phyloP scores from a whole-genome alignment of 2,888 invertebrate species.

The Omphaloscelis lunosa region DNA sequence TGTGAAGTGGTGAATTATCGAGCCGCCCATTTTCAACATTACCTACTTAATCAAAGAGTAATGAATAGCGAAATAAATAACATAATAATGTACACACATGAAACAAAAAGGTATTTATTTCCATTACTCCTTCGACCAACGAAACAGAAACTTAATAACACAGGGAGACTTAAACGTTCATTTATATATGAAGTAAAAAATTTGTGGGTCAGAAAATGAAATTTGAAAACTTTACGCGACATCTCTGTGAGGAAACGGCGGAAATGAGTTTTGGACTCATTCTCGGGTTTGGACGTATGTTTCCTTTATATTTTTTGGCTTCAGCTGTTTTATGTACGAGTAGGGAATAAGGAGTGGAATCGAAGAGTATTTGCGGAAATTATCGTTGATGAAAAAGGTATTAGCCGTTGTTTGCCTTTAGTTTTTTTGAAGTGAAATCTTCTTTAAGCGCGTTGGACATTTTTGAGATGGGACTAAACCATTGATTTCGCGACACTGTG shows the following conservation, averaged over 20 bases:
- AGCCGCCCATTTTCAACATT: not conserved
- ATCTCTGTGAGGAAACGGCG: slow-evolving; percentile 54
- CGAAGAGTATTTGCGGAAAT: slow-evolving; percentile 29
- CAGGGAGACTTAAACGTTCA: slow-evolving; percentile 47
- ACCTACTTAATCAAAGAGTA: not conserved
- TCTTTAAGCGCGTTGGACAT: no score
- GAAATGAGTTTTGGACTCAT: slow-evolving; percentile 70
- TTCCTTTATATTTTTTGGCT: slow-evolving; percentile 61
- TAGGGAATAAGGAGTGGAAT: slow-evolving; percentile 17
- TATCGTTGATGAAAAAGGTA: not conserved
- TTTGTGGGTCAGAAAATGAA: slow-evolving; percentile 67
- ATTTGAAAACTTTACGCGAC: slow-evolving; percentile 65
- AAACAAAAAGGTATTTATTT: not conserved
- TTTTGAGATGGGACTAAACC: no score
- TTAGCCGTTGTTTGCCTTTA: not conserved
- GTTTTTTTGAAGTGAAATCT: no score
- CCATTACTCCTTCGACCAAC: slow-evolving; percentile 4
- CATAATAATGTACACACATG: not conserved
- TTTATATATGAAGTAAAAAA: slow-evolving; percentile 56
- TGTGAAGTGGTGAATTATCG: not conserved
- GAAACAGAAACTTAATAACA: slow-evolving; percentile 41
- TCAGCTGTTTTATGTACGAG: slow-evolving; percentile 18
- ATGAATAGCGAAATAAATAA: not conserved
- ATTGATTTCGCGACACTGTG: no score
- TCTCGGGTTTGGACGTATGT: slow-evolving; percentile 63